Percentiles rank a stretch among this genome's conserved stretches.
Conservation (phyloP, 2,113 vertebrate species). For the Kobus ellipsiprymnus region DNA sequence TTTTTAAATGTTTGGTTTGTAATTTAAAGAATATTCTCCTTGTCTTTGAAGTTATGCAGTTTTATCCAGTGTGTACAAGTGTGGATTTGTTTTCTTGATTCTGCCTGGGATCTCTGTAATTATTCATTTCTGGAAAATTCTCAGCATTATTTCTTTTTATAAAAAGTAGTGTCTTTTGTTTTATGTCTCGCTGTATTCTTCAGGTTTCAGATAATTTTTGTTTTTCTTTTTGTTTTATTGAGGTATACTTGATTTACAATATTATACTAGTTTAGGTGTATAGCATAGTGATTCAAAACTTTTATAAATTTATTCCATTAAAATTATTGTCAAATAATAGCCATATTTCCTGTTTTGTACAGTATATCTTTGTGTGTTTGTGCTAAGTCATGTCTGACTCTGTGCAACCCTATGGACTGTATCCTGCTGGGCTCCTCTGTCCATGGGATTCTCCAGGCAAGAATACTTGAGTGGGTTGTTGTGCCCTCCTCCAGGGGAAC, state of each 20-base stretch:
- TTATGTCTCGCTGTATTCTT: background rate
- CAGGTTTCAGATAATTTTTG: background rate
- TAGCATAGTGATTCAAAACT: background rate
- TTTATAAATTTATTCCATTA: background rate
- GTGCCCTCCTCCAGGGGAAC: background rate
- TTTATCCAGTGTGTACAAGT: background rate
- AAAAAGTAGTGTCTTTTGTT: background rate
- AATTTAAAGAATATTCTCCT: background rate
- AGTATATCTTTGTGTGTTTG: background rate
- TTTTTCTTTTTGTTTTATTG: background rate
- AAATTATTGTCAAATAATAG: background rate
- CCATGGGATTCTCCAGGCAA: background rate
- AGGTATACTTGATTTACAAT: background rate
- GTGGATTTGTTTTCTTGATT: background rate
- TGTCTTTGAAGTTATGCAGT: background rate
- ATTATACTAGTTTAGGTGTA: background rate
- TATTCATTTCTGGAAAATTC: background rate
- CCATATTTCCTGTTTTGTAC: background rate
- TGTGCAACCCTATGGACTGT: background rate
- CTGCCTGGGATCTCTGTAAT: background rate
- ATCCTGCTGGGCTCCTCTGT: background rate
- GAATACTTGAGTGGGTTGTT: background rate
- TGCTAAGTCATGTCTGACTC: background rate
- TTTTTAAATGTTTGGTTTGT: slow-evolving; percentile 4
- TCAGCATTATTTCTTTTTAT: background rate